Base-by-base conservation (phyloP, 2,797 vertebrate genomes). In the Melopsittacus undulatus region DNA sequence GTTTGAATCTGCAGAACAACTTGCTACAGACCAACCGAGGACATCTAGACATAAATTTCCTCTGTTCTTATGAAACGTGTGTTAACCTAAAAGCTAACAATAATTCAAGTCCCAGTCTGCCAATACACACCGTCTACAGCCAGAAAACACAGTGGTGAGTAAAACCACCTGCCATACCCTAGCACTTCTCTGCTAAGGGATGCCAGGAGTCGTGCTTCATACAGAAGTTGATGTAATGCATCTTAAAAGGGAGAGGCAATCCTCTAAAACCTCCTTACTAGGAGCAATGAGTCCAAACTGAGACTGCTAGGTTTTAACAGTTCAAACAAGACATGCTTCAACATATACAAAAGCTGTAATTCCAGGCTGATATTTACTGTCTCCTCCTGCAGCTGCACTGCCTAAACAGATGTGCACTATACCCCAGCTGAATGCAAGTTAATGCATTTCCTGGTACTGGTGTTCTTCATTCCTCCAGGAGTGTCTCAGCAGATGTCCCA, bases 301-400 rank as follows among this genome's bases (percentile, higher is more conserved):
- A 45, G 81, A 75, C 42, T n/a, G 78, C 45, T 43, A 34, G 1
- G 0, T 61, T 84, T 80, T 66, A 70, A 67, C 46, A 77, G 48
- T 80, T 93, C 62, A 89, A 92, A 74, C 27, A 40, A 93, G 74
- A 76, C 43, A 61, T 34, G 48, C 64, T 89, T 70, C 56, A 66
- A 77, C 29, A 42, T 6, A 52, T 2, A 68, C 63, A 84, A 9
- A 76, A 90, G 77, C 30, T 22, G 32, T 32, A 91, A 87, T 86
- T 91, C 76, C 92, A 88, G 73, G 87, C 43, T 83, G 46, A 72
- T 69, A 78, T 61, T 77, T 51, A 57, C 62, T 57, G 52, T 17
- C 64, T 89, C 72, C 62, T 57, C 9, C n/a, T 77, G 72, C 94
- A 94, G 96, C 94, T 95, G 91, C 61, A 80, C 7, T 83, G 92